Conservation (phyloP, 2,888 invertebrate genomes). For the Hermaeophaga mercurialis region DNA sequence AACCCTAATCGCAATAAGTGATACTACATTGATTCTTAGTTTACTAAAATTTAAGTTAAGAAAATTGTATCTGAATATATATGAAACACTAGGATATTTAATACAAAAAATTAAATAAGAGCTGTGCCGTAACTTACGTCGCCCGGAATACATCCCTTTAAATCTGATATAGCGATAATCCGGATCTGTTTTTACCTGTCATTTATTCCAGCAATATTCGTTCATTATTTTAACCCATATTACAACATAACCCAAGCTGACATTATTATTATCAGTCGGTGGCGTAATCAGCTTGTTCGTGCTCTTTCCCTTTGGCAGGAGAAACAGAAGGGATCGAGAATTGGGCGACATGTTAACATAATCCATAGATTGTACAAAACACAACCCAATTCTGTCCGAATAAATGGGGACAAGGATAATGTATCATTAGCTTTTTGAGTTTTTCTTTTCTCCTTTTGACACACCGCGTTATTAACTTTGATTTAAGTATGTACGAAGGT, state of each 20-base stretch:
- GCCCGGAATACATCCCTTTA: too few species aligned
- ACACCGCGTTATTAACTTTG: too few species aligned
- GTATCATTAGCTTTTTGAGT: slow-evolving; percentile 7
- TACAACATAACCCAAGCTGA: slow-evolving; percentile 3
- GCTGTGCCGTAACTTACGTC: too few species aligned
- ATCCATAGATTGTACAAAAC: slow-evolving; percentile 25
- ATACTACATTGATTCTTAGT: too few species aligned
- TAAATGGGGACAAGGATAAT: slow-evolving; percentile 5
- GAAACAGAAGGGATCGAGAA: slow-evolving; percentile 17
- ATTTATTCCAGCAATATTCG: background rate
- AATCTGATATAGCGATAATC: too few species aligned
- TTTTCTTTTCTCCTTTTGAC: background rate
- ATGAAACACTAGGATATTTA: too few species aligned
- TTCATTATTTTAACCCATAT: slow-evolving; percentile 9
- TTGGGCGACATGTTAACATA: slow-evolving; percentile 24
- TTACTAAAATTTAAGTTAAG: too few species aligned
- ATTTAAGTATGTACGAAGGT: too few species aligned
- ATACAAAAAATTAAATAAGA: too few species aligned
- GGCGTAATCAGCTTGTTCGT: slow-evolving; percentile 11
- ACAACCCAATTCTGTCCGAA: slow-evolving; percentile 14
- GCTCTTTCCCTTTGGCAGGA: slow-evolving; percentile 8
- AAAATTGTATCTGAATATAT: too few species aligned
- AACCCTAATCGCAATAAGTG: too few species aligned
- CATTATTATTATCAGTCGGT: slow-evolving; percentile 22
- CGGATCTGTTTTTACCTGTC: too few species aligned